Base-by-base conservation (phyloP, 1,140 invertebrate genomes). In the Gyrodactylus salaris region DNA sequence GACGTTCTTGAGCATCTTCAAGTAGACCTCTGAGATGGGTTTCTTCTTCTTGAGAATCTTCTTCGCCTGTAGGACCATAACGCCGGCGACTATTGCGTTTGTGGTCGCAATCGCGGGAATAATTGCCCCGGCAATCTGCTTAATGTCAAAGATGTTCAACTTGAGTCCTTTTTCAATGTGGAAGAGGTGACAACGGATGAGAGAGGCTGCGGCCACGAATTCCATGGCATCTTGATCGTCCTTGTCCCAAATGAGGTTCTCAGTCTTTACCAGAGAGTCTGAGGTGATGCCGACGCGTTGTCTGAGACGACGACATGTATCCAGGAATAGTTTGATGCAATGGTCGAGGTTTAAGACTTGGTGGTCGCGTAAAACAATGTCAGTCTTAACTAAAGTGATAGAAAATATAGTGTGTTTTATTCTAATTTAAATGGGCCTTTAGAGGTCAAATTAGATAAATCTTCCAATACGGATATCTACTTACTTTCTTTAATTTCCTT, bases 71-170 rank as follows among this genome's bases (percentile, higher is more conserved):
- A 96, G 82, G 0, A 97, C 89, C 21, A 93, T 88, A 1, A 97
- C 81, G 0, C 91, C 94, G 24, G 91, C 91, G 69, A 97, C 87
- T 75, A 97, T 89, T 0, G 94, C 93, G 79, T 99, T 99, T 1
- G 93, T 95, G 1, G 93, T 94, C 0, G 94, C 93, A 78, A 99
- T 97, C 0, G 94, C 94, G 68, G 94, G 93, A 77, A 98, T 94
- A 75, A 98, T 98, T 77, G 86, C 86, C 0, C 94, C 93, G 19
- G 94, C 94, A 88, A 97, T 96, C 25, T 93, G 89, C 85, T 97
- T 98, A 1, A 95, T 87, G 77, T 94, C 89, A 81, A 96, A 98
- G 72, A 87, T 83, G 0, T 87, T 88, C 78, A 74, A 72, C 21
- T 24, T 68, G 69, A 16, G 20, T 7, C 95, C 92, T 69, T 85